Base-by-base conservation (phyloP, 1,140 invertebrate genomes). In the Phenacoccus solenopsis region DNA sequence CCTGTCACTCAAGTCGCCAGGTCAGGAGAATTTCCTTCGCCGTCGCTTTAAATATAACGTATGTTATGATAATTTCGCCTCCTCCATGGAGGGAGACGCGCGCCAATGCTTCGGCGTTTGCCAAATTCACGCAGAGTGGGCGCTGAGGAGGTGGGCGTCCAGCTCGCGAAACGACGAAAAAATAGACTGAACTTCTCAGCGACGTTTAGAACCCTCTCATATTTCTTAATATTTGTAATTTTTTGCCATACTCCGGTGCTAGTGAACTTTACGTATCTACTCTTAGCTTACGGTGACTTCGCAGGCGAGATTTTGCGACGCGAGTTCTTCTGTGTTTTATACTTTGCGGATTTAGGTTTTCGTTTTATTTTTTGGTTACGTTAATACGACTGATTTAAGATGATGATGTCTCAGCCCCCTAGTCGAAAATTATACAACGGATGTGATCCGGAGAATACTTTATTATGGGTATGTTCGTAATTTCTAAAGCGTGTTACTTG, bases 381-480 rank as follows among this genome's bases (percentile, higher is more conserved):
- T 59, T 24, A n/a, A n/a, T 25, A 13, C 27, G 64, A 28, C 25
- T 28, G 13, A 22, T 7, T 30, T 70, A 73, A 28, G 22, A 74
- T 73, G 74, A 74, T 73, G 67, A 59, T 73, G 38, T 59, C 59
- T 9, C 72, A 70, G 27, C 49, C 35, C 32, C 69, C 25, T 24
- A 69, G 32, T 28, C 68, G 13, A 61, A 73, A 69, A 68, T 59
- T 49, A 64, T 73, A 73, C 59, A 73, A 72, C 27, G 71, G 49
- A 28, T 70, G 70, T 28, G 73, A 75, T 30, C 68, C 74, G 10
- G 73, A 74, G 28, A 73, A 71, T 27, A 71, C 74, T 16, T 28
- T 74, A n/a, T 64, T 75, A 49, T 75, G 74, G 74, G 74, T 75
- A 70, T 73, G 74, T 64, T 24, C 2, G 30, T 32, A 32, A 7